These are phyloP conservation scores for Callipepla squamata DNA, from an alignment of 2,113 vertebrate species.

Conservation along the genomic window DNA sequence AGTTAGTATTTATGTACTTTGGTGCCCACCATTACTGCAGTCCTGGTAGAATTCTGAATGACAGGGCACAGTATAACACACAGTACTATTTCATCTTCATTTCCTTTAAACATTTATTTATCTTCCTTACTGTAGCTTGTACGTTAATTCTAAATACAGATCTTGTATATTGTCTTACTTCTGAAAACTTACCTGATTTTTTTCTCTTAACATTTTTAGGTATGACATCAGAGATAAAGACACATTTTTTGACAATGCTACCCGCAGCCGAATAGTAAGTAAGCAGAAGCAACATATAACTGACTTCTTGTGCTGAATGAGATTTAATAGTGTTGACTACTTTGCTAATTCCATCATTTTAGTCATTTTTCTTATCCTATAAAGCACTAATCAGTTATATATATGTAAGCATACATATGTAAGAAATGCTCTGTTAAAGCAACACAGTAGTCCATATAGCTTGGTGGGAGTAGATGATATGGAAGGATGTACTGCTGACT, in stretches of 20 bases:
- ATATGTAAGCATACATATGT: background rate
- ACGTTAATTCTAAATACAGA: background rate
- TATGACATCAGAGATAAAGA: conserved; percentile 93
- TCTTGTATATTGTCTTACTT: background rate
- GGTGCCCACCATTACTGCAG: background rate
- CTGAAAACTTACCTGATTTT: background rate
- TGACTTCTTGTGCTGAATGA: background rate
- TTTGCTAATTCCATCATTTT: background rate
- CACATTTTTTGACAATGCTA: conserved; percentile 92
- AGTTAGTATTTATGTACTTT: background rate
- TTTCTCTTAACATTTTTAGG: conserved; percentile 68
- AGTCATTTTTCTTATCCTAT: background rate
- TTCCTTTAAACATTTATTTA: background rate
- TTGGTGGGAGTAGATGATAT: background rate
- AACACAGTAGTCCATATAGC: background rate
- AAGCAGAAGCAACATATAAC: background rate
- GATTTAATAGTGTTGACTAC: background rate
- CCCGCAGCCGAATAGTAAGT: conserved; percentile 96
- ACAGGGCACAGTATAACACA: background rate
- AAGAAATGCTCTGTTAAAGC: background rate
- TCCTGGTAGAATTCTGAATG: background rate
- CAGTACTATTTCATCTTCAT: background rate
- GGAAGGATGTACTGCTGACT: background rate
- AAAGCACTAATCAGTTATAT: background rate
- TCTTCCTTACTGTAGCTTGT: background rate